A percentile compares a stretch with the other conserved stretches of the same genome.
These are phyloP conservation scores for Chloebia gouldiae DNA, from an alignment of 2,113 vertebrate genomes.

Conservation along the genomic window DNA sequence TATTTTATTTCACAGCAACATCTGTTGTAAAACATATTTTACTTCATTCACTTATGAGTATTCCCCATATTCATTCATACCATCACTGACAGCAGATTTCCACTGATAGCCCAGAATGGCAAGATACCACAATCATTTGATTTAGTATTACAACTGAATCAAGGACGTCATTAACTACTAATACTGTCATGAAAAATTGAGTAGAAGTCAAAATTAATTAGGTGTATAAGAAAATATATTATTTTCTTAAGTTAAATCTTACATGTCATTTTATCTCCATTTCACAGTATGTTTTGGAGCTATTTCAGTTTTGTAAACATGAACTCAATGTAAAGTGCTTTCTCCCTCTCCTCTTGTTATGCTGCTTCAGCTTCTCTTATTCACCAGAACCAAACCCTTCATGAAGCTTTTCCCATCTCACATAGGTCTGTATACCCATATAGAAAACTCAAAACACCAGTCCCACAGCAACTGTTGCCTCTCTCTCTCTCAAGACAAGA, in stretches of 20 bases:
- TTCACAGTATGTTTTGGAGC: not conserved
- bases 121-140: not conserved
- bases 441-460: not conserved
- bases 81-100: not conserved
- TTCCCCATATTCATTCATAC: not conserved
- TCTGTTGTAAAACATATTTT: not conserved
- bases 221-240: not conserved
- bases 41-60: not conserved
- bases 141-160: not conserved
- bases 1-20: not conserved
- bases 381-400: not conserved
- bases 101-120: not conserved
- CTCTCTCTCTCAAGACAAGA: not conserved
- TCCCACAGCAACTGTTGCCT: not conserved
- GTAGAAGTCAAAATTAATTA: not conserved
- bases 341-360: not conserved
- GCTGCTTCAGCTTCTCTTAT: not conserved
- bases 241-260: not conserved
- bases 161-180: not conserved
- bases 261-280: not conserved
- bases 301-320: not conserved
- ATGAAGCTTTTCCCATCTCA: not conserved
- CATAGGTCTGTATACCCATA: rapidly evolving
- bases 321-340: not conserved
- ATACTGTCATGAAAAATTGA: not conserved